A percentile compares a stretch with the other conserved stretches of the same genome.
Evolutionary conservation across 2,888 invertebrate genomes (phyloP).

Genomic region (Cenopis cana): DNA sequence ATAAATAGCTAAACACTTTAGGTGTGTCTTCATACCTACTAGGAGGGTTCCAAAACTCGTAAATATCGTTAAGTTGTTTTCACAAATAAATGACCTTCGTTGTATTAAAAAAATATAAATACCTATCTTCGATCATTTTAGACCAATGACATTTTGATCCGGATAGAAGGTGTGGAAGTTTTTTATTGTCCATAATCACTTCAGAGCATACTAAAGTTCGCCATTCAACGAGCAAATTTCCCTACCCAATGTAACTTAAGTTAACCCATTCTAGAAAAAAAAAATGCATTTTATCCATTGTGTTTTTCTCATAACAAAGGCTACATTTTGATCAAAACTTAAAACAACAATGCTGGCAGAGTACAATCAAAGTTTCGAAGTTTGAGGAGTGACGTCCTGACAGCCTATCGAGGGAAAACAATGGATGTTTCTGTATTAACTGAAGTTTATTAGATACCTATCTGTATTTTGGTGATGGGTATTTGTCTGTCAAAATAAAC

Average conservation of each 20-base stretch:
- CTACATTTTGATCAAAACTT: constrained; percentile 36
- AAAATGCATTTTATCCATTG: not conserved
- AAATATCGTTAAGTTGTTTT: too few relatives aligned
- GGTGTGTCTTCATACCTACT: too few relatives aligned
- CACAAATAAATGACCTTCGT: too few relatives aligned
- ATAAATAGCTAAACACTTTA: too few relatives aligned
- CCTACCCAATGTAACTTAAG: not conserved
- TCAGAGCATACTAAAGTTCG: too few relatives aligned
- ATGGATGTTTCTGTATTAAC: constrained; percentile 31
- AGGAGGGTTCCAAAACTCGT: too few relatives aligned
- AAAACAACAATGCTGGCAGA: constrained; percentile 28
- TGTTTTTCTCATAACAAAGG: constrained; percentile 1
- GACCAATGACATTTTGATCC: not conserved
- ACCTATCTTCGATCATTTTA: not conserved
- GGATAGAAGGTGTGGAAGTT: too few relatives aligned
- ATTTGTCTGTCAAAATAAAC: not conserved
- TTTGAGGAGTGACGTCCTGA: constrained; percentile 16
- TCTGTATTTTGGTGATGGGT: not conserved
- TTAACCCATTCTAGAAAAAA: not conserved
- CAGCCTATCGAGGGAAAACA: constrained; percentile 35
- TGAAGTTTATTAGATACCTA: constrained; percentile 12
- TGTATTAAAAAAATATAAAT: too few relatives aligned
- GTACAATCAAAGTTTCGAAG: constrained; percentile 33
- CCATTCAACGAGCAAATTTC: not conserved
- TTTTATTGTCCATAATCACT: too few relatives aligned